Evolutionary conservation across 2,888 invertebrate species (phyloP), one percentile per base, ranked within the genome.

Genomic region (Scaptodrosophila latifasciaeformis): DNA sequence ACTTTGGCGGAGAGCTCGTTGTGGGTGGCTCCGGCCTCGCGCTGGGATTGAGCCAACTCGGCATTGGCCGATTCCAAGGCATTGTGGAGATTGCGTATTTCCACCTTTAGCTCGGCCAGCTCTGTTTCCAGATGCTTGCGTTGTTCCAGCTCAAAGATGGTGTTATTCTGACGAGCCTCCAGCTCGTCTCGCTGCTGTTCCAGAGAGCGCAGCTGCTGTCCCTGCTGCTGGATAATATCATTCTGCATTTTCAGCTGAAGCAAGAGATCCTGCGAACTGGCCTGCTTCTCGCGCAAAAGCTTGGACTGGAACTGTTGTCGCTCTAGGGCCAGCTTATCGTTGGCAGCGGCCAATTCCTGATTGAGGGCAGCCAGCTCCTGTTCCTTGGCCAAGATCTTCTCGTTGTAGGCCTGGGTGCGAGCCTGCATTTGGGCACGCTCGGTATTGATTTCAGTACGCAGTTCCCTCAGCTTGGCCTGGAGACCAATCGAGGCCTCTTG

Each of bases 401-500:
- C 86, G 3, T 64, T 65, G 59, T 81, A 84, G 1, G 80, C 78
- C 57, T 85, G 86, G 4, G 81, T 69, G 2, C 69, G 83, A 19
- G 70, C 76, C 46, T 81, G 84, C 65, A 84, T 78, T 49, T 85
- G 82, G n/a, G 81, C 82, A 21, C 86, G 82, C 53, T 87, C 86
- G 0, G 77, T 66, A 50, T 86, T 87, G 10, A 86, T 81, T 68
- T 86, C 86, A 1, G 79, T 76, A n/a, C 94, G 91, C 12, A 96
- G 84, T 74, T 96, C 95, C 68, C 92, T 92, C 40, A 96, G 82
- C 84, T 94, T 95, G 29, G 90, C 91, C 74, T 93, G 94, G 9
- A 93, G 89, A 2, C 92, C 92, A 70, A 90, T 89, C 1, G 92
- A 90, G 0, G 93, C 91, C 74, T 93, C 92, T 63, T 92, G 90